phyloP scores from a whole-genome alignment of 2,888 invertebrate genomes.

The Hermaeophaga mercurialis region DNA sequence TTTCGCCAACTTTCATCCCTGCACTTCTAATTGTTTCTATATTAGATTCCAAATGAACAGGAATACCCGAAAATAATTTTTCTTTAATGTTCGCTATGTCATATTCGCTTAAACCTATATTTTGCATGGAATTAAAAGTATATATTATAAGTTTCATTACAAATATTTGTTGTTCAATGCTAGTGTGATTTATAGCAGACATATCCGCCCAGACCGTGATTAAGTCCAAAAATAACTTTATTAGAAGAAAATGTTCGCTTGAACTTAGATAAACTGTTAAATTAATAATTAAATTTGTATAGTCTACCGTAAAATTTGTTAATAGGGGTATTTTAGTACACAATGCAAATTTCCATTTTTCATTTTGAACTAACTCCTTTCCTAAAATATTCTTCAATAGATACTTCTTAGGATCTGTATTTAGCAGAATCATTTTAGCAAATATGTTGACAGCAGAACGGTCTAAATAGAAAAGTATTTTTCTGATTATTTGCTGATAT shows the following conservation, averaged over 20 bases:
- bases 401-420: conserved; percentile 58
- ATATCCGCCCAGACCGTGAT: conserved; percentile 72
- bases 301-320: conserved; percentile 59
- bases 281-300: conserved; percentile 61
- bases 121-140: conserved; percentile 60
- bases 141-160: conserved; percentile 70
- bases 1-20: conserved; percentile 78
- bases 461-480: conserved; percentile 63
- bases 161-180: conserved; percentile 72
- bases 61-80: conserved; percentile 68
- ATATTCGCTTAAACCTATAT: conserved; percentile 46
- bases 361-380: conserved; percentile 58
- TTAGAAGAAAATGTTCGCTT: conserved; percentile 49
- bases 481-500: conserved; percentile 59
- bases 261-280: conserved; percentile 66
- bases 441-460: conserved; percentile 65
- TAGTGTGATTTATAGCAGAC: conserved; percentile 65
- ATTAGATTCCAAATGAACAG: conserved; percentile 71
- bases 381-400: conserved; percentile 61
- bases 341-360: conserved; percentile 72
- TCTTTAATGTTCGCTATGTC: conserved; percentile 57
- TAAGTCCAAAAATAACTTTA: conserved; percentile 62
- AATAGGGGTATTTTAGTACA: conserved; percentile 66
- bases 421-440: conserved; percentile 63
- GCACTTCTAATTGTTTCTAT: conserved; percentile 65